Evolutionary conservation across 2,888 invertebrate genomes (phyloP), one percentile per base, ranked within the genome.

Genomic region (Drosophila kanekoi): DNA sequence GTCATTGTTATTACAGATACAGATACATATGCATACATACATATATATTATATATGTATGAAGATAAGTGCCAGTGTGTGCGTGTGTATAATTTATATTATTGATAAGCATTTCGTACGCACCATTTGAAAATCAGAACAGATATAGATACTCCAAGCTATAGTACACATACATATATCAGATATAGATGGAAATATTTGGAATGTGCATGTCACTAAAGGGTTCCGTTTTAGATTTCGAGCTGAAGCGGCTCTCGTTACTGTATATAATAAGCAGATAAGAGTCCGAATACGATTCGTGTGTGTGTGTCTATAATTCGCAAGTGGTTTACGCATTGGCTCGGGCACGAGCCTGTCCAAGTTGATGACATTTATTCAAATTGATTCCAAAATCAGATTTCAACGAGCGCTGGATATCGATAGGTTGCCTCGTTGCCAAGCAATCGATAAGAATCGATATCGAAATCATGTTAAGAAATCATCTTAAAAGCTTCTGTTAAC

Each of bases 81-180:
- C 18, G 10, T 51, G 5, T 45, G 20, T 63, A 58, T 81, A 79
- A 81, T 81, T 83, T 77, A 83, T 81, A 73, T 66, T 63, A 60
- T 56, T 49, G 81, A 81, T 79, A 81, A 85, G 64, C 28, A 11
- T 10, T 40, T 57, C 33, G 57, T 52, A 45, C 32, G 53, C 51
- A 60, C 44, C 57, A 23, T 57, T 74, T 61, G 18, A 77, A 74
- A 77, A 53, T 64, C 57, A 43, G n/a, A 53, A 14, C 33, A 52
- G 51, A 60, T 64, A 65, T 57, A 59, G 37, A 33, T 57, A 67
- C 41, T 40, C 40, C 13, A 64, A 9, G 32, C 28, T 32, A 11
- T 41, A 18, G 8, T 28, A 33, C 33, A 44, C 32, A 44, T 41
- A 44, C 32, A 44, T 41, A 18, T 52, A 16, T 28, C 0, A 47